Base-by-base conservation (phyloP, 2,797 vertebrate species). In the Thripadectes ignobilis region DNA sequence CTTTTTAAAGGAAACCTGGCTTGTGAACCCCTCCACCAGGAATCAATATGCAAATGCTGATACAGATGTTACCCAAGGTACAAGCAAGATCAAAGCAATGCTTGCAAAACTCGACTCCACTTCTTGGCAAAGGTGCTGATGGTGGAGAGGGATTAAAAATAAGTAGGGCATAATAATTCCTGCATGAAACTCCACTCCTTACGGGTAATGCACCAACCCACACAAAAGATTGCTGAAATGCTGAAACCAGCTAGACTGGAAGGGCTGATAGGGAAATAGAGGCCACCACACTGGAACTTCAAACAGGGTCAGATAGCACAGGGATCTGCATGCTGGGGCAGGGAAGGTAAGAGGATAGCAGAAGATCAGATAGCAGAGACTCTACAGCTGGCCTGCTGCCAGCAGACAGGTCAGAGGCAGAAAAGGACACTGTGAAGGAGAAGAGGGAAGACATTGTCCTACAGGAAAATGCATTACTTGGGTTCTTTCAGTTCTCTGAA, bases 121-220 rank as follows among this genome's bases (percentile, higher is more conserved):
- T 79, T 86, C 82, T 88, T 93, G 94, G 88, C 77, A 87, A 82
- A 92, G 92, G 71, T 82, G 74, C 67, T 90, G 90, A 92, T 94
- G 86, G 83, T 59, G 27, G 67, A 94, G 48, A 79, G n/a, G 88
- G 74, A 91, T 96, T 95, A 86, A 90, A 92, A 95, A 89, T 68
- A 96, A 95, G 36, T 71, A 93, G 92, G 88, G 21, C 77, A 82
- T 76, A 93, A 92, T 62, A 88, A 65, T 74, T 95, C 55, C 80
- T 85, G 55, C 48, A n/a, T 85, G 90, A 96, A 93, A 95, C 90
- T 91, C 62, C 90, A 73, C 95, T 96, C 88, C 74, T 89, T 49
- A 73, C 0, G 0, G 45, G 45, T 82, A 88, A 92, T 36, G 57
- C 63, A 95, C 12, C 88, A 90, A 58, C 77, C 41, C 74, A 88